Evolutionary conservation across 2,113 vertebrate genomes (phyloP), one percentile per base, ranked within the genome.

Genomic region (Rhinogobius similis): DNA sequence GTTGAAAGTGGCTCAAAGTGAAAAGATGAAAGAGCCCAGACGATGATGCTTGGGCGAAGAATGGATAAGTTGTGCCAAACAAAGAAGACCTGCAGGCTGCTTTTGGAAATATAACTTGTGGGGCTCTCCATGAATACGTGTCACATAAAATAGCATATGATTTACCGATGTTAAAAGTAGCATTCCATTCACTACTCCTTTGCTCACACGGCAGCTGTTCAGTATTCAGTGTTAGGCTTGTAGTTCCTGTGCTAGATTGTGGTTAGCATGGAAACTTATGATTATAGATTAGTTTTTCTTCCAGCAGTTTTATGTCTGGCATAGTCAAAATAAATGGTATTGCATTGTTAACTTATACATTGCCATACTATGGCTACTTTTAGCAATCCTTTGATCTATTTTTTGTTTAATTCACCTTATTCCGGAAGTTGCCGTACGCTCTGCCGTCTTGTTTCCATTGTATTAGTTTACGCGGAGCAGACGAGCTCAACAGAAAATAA

Each of bases 11-110:
- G 56, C 67, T n/a, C 14, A 56, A 52, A 67, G 52, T 72, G 21
- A 58, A 62, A 38, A 38, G 38, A 65, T 68, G 14, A 77, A 50
- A 75, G 58, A 36, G 50, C 55, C 20, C n/a, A 24, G 38, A 59
- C 21, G 72, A 23, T 26, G 59, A 79, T 62, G 46, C 16, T 11
- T 59, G 56, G 27, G 43, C 26, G 41, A 16, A 27, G 3, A 75
- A 10, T 44, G 48, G 46, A 23, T 36, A 1, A 68, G 44, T 52
- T 44, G 32, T 26, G 29, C 27, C 26, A 26, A 68, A 67, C 41
- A 23, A 14, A 55, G 14, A 18, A 39, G 13, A 64, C 3, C 48
- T 68, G 14, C 56, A 36, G 29, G 20, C 18, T 61, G 27, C 58
- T 36, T 38, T 61, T 38, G 16, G 52, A 71, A 58, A 65, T 1